Base-by-base conservation (phyloP, 1,140 invertebrate species). In the Drosophila nikananu region DNA sequence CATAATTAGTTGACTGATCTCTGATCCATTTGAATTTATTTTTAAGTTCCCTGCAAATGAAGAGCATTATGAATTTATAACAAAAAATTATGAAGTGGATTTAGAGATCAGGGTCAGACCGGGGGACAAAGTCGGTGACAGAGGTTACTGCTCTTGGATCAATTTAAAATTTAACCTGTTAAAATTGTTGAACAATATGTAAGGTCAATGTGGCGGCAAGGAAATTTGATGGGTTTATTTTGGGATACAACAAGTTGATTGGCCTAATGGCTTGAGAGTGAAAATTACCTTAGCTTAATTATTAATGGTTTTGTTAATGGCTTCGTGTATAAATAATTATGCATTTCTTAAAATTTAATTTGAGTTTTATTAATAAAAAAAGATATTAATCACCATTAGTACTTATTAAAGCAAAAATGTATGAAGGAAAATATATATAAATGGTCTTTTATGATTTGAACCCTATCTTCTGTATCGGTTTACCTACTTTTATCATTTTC, bases 181-280 rank as follows among this genome's bases (percentile, higher is more conserved):
- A 8, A 42, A 32, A 9, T 23, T 30, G 27, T 32, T 70, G 13
- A 30, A 25, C 23, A 68, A 51, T 46, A 23, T 37, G 13, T 66
- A 27, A 73, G 70, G 54, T 60, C 66, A 60, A 71, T 35, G 30
- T 17, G 41, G 10, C 12, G 6, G 7, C n/a, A 15, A 37, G 51
- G 15, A 51, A 32, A 30, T 49, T 51, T 39, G 7, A 51, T 60
- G 27, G 23, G 13, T 59, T 71, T 73, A 60, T 72, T 73, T 72
- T 73, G 35, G 52, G 52, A 57, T 21, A 35, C 46, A 30, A 19
- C 12, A 58, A 58, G 25, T 41, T 32, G 15, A 57, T 41, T 39
- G 35, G 10, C 21, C 19, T 46, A 23, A 39, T 39, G 51, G 54
- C 19, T 58, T 19, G 4, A 30, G 19, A 17, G 32, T 48, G 42